phyloP scores from a whole-genome alignment of 2,113 vertebrate species.

The Zingel zingel region DNA sequence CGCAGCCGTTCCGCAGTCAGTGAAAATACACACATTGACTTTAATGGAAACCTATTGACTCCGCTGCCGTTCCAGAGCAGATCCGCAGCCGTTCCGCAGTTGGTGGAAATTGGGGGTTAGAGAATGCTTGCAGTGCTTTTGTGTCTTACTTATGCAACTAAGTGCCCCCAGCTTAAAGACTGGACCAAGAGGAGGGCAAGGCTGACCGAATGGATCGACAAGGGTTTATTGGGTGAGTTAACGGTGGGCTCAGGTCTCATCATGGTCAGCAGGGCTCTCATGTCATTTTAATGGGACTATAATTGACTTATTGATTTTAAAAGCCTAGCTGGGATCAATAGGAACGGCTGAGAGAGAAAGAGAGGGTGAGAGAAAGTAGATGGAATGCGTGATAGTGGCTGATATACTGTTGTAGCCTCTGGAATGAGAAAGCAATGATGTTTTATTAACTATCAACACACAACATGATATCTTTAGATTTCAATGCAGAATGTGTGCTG shows the following conservation, averaged over 20 bases:
- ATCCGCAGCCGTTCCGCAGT: no score
- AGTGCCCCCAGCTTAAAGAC: not conserved
- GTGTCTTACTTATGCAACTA: not conserved
- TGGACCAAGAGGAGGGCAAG: not conserved
- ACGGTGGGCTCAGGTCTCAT: conserved; percentile 39
- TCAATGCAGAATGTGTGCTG: not conserved
- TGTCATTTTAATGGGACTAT: conserved; percentile 60
- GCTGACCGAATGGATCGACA: not conserved
- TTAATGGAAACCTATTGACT: no score
- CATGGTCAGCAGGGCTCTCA: conserved; percentile 40
- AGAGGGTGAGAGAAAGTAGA: conserved; percentile 2
- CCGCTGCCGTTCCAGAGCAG: no score
- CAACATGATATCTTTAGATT: not conserved
- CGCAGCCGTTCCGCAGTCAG: no score
- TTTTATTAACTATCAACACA: not conserved
- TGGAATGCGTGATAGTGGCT: not conserved
- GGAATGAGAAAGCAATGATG: not conserved
- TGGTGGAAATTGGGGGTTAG: no score
- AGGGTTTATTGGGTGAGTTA: conserved; percentile 4
- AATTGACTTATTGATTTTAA: conserved; percentile 64
- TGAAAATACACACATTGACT: no score
- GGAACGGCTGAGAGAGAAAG: not conserved
- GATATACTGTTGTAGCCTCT: not conserved
- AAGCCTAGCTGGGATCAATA: conserved; percentile 38
- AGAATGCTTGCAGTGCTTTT: not conserved